These are phyloP conservation scores for Corythaeola cristata DNA, from an alignment of 2,113 vertebrate genomes.

Conservation along the genomic window DNA sequence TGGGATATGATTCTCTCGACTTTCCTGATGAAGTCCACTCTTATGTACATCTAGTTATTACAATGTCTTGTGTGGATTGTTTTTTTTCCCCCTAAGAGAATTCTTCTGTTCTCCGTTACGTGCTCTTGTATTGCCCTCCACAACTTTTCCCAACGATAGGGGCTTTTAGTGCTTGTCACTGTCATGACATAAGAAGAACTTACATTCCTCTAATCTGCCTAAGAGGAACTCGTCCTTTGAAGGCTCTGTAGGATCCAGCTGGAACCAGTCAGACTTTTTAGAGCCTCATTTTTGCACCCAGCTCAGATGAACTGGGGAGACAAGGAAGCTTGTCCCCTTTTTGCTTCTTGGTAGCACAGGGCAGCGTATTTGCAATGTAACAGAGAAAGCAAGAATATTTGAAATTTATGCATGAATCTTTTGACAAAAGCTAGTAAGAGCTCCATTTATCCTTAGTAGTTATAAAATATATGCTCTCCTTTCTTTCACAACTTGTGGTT, in stretches of 20 bases:
- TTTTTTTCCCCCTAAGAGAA: background rate
- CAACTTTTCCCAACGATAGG: background rate
- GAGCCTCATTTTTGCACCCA: background rate
- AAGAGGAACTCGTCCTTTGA: background rate
- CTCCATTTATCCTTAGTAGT: background rate
- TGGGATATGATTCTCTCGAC: background rate
- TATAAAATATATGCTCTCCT: background rate
- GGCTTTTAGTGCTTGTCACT: background rate
- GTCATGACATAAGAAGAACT: background rate
- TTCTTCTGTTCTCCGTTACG: background rate
- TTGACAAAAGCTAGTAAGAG: background rate
- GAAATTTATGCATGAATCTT: background rate
- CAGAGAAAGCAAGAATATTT: background rate
- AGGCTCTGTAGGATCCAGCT: background rate
- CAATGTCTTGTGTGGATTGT: background rate
- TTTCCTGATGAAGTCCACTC: background rate
- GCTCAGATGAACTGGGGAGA: background rate
- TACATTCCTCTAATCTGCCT: background rate
- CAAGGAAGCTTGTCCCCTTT: background rate
- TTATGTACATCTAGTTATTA: background rate
- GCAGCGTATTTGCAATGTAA: background rate
- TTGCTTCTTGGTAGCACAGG: background rate
- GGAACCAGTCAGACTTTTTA: background rate
- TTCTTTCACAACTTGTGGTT: background rate
- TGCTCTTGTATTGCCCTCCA: background rate